phyloP scores from a whole-genome alignment of 1,140 invertebrate genomes.

The Halesus radiatus region DNA sequence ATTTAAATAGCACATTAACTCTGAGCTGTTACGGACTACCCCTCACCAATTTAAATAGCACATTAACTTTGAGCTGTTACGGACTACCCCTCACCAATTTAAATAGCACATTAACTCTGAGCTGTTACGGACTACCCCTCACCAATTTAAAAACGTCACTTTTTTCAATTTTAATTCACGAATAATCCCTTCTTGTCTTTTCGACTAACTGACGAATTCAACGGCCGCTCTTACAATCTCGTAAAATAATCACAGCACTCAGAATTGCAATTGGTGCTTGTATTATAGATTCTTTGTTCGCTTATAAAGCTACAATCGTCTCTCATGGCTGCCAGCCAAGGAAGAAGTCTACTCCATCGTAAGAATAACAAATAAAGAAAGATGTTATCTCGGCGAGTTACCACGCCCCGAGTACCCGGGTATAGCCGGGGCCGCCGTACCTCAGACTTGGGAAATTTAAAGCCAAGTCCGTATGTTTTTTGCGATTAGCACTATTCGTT shows the following conservation, averaged over 20 bases:
- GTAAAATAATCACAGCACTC: constrained; percentile 2
- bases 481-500: constrained; percentile 9
- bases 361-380: constrained; percentile 34
- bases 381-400: constrained; percentile 27
- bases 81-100: too few species aligned
- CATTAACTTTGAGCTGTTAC: too few species aligned
- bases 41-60: too few species aligned
- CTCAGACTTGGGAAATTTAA: constrained; percentile 14
- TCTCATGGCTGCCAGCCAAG: constrained; percentile 17
- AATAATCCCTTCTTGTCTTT: neutral
- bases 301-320: neutral
- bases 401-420: constrained; percentile 6
- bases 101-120: too few species aligned
- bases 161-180: too few species aligned
- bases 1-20: too few species aligned
- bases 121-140: too few species aligned
- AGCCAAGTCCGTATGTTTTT: constrained; percentile 14
- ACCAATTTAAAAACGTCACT: too few species aligned
- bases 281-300: constrained; percentile 28
- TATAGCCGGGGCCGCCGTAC: neutral
- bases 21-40: too few species aligned
- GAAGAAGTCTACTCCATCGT: constrained; percentile 8
- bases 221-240: neutral
- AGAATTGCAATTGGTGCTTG: neutral
- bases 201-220: constrained; percentile 8